Conservation (phyloP, 2,113 vertebrate genomes). For the Oncorhynchus kisutch region DNA sequence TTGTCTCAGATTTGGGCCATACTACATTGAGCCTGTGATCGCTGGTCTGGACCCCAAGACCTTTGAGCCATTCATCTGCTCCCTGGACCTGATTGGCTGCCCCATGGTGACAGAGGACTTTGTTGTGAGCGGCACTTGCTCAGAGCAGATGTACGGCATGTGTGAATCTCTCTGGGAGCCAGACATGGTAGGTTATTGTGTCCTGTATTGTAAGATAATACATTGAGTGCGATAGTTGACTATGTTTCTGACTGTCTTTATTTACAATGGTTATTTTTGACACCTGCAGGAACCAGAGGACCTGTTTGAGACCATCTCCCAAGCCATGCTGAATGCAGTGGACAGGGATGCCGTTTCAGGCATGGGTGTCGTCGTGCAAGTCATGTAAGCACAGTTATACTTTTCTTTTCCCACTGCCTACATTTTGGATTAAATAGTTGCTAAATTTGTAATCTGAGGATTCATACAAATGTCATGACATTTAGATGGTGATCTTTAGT, state of each 20-base stretch:
- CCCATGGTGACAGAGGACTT: constrained; percentile 97
- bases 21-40: constrained; percentile 95
- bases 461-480: not conserved
- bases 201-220: not conserved
- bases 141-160: constrained; percentile 98
- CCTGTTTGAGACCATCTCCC: constrained; percentile 95
- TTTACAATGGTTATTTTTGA: not conserved
- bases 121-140: constrained; percentile 93
- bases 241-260: not conserved
- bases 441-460: constrained; percentile 2
- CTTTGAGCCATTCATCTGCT: constrained; percentile 92
- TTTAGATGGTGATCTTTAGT: too few relatives aligned
- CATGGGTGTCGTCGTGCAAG: constrained; percentile 91
- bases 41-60: constrained; percentile 90
- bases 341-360: constrained; percentile 93
- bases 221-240: not conserved
- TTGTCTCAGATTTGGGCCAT: constrained; percentile 87
- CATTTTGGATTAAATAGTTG: not conserved
- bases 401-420: not conserved
- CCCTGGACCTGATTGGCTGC: constrained; percentile 93
- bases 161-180: constrained; percentile 96
- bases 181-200: constrained; percentile 82
- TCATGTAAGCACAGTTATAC: constrained; percentile 84
- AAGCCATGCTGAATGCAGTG: constrained; percentile 95
- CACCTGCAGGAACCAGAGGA: constrained; percentile 85